A percentile compares a stretch with the other conserved stretches of the same genome.
phyloP scores from a whole-genome alignment of 2,888 invertebrate species.

The Drosophila mulleri region DNA sequence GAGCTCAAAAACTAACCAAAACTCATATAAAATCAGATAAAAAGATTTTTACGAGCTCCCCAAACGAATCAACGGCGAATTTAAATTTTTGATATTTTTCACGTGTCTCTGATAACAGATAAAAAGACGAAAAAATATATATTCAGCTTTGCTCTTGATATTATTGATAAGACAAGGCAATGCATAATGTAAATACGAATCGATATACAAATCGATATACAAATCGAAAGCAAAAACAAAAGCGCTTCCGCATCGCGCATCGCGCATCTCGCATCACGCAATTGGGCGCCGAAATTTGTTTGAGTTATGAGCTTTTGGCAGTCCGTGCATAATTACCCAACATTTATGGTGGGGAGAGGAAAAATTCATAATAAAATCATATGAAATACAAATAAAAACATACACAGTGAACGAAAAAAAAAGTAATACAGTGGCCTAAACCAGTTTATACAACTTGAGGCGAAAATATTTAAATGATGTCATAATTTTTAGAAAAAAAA shows the following conservation, averaged over 20 bases:
- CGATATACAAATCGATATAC: constrained; percentile 30
- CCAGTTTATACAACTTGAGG: constrained; percentile 70
- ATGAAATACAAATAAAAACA: constrained; percentile 18
- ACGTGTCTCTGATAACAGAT: constrained; percentile 32
- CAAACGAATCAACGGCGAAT: constrained; percentile 39
- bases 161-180: constrained; percentile 60
- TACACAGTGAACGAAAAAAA: neutral
- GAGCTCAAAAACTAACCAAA: constrained; percentile 61
- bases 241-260: constrained; percentile 73
- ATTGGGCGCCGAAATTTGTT: constrained; percentile 67
- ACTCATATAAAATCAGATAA: constrained; percentile 56
- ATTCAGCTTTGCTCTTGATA: constrained; percentile 2
- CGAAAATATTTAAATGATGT: constrained; percentile 81
- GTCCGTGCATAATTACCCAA: constrained; percentile 68
- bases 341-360: constrained; percentile 34
- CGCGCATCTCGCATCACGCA: constrained; percentile 60
- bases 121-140: neutral
- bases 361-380: constrained; percentile 36
- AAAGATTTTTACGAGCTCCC: constrained; percentile 55
- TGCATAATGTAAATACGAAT: constrained; percentile 34
- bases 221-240: constrained; percentile 51
- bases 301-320: constrained; percentile 71
- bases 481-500: constrained; percentile 72
- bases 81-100: constrained; percentile 19
- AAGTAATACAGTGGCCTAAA: constrained; percentile 64